Conservation (phyloP, 2,888 invertebrate genomes). For the Tigriopus californicus region DNA sequence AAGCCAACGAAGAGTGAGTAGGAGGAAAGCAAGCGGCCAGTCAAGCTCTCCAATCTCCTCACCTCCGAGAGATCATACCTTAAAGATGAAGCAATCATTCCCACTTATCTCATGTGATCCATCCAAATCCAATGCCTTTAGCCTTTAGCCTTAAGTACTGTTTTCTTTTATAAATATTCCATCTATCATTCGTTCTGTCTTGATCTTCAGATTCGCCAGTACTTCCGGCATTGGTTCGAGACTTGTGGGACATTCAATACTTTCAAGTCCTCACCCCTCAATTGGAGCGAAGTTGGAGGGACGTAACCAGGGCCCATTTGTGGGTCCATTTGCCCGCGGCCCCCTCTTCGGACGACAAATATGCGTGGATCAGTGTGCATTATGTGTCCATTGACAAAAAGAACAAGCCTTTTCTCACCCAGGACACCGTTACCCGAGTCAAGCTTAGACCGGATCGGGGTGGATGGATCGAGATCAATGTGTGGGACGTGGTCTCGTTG, state of each 20-base stretch:
- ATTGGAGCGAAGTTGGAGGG: neutral
- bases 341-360: neutral
- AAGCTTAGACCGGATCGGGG: neutral
- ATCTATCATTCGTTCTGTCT: neutral
- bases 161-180: no score
- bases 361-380: neutral
- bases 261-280: constrained; percentile 4
- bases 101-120: neutral
- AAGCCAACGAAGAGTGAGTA: no score
- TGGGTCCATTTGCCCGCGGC: constrained; percentile 12
- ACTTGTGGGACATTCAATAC: neutral
- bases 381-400: neutral
- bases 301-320: neutral
- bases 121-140: no score
- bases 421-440: neutral
- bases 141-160: no score
- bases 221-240: neutral
- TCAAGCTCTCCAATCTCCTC: no score
- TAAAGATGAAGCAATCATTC: neutral
- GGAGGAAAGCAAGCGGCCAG: no score
- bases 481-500: neutral
- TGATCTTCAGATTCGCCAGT: neutral
- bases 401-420: neutral
- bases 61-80: no score
- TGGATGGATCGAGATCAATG: neutral